Base-by-base conservation (phyloP, 2,113 vertebrate species). In the Fulica atra region DNA sequence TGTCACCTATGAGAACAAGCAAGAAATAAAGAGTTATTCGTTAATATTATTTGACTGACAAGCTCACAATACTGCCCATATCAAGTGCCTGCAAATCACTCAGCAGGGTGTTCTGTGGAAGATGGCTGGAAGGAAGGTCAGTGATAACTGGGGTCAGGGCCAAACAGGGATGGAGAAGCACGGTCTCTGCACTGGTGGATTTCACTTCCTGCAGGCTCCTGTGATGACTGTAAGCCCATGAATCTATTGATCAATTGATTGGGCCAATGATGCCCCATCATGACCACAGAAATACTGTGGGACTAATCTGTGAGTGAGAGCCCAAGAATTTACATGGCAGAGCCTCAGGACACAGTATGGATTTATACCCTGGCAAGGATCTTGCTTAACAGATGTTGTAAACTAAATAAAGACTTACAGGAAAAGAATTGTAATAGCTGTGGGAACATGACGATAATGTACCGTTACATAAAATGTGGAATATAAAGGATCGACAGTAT, bases 1-100 rank as follows among this genome's bases (percentile, higher is more conserved):
- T 53, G 71, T 56, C 68, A 97, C 54, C 97, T 98, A 95, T 70
- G 50, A 96, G 29, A 87, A 93, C 24, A 81, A 93, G 74, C 17
- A 88, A 95, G 50, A 88, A 87, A 84, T 35, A 1, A 88, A 36
- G 42, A 81, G 31, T 85, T 15, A 72, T 23, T 48, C 56, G 21
- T 73, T 91, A 88, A 54, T 85, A 56, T 60, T 57, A 69, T 76
- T 53, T 64, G 46, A 44, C 28, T 81, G n/a, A 12, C 16, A 73
- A 64, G 35, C n/a, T 89, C 42, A 4, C 64, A 70, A 14, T 31
- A 81, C 20, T 54, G 28, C 35, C 26, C 15, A 73, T 69, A 92
- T 23, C 31, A 68, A 9, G 18, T 40, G 21, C 18, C 26, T 71
- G 38, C 44, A 92, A 54, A 33, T 65, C 36, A 40, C 29, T 54